Conservation (phyloP, 2,797 vertebrate genomes). For the Thunnus albacares region DNA sequence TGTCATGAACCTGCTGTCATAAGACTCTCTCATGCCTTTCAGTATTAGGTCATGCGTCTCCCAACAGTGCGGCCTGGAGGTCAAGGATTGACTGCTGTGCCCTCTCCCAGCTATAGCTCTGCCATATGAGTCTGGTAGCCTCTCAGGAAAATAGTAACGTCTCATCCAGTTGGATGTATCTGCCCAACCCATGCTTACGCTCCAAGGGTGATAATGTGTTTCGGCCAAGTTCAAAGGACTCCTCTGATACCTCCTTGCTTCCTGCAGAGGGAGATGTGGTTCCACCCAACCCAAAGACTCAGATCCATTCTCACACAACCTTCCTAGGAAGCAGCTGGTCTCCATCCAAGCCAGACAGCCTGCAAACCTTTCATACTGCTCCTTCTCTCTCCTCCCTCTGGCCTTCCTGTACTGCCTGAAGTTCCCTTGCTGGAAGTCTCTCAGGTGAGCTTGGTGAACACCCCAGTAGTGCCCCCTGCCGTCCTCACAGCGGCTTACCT, state of each 20-base stretch:
- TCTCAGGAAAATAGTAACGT: neutral
- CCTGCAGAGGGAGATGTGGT: slow-evolving; percentile 56
- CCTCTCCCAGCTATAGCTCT: slow-evolving; percentile 17
- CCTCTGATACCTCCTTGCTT: slow-evolving; percentile 35
- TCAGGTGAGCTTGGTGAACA: slow-evolving; percentile 74
- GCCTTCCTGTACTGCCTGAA: slow-evolving; percentile 76
- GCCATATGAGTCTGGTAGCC: neutral
- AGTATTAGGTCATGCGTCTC: slow-evolving; percentile 3
- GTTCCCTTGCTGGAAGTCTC: slow-evolving; percentile 77
- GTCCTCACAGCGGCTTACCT: slow-evolving; percentile 81
- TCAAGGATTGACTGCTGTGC: slow-evolving; percentile 12
- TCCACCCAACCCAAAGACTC: slow-evolving; percentile 26
- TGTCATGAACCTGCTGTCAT: slow-evolving; percentile 41
- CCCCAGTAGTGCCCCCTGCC: slow-evolving; percentile 83
- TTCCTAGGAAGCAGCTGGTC: slow-evolving; percentile 17
- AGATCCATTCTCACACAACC: neutral
- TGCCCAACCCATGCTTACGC: slow-evolving; percentile 1
- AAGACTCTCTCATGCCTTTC: slow-evolving; percentile 28
- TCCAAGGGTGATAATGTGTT: slow-evolving; percentile 13
- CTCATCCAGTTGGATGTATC: slow-evolving; percentile 27
- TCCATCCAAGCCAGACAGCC: slow-evolving; percentile 29
- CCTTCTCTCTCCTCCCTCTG: slow-evolving; percentile 58
- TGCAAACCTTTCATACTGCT: neutral
- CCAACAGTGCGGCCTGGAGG: slow-evolving; percentile 3
- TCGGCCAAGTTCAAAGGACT: slow-evolving; percentile 11